A percentile compares a stretch with the other conserved stretches of the same genome.
phyloP scores from a whole-genome alignment of 2,888 invertebrate species.

The Dexiosoma caninum region DNA sequence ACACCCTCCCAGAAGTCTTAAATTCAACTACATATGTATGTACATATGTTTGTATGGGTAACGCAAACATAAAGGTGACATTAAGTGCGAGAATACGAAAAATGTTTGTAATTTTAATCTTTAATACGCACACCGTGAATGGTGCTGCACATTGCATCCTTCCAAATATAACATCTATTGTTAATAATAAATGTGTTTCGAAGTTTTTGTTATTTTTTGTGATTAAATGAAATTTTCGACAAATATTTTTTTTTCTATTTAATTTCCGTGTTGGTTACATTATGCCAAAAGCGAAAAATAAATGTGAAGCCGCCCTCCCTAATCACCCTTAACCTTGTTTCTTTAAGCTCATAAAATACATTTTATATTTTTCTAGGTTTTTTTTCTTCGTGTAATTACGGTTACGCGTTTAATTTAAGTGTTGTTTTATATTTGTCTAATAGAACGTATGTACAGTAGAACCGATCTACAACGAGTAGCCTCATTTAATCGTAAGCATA shows the following conservation, averaged over 20 bases:
- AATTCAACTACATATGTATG: neutral
- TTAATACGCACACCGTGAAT: slow-evolving; percentile 12
- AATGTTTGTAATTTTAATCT: slow-evolving; percentile 33
- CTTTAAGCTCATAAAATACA: slow-evolving; percentile 12
- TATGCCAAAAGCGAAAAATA: slow-evolving; percentile 9
- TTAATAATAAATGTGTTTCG: slow-evolving; percentile 22
- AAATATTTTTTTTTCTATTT: slow-evolving; percentile 1
- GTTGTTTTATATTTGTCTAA: slow-evolving; percentile 26
- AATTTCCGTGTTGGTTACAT: slow-evolving; percentile 9
- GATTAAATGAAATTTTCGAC: slow-evolving; percentile 50
- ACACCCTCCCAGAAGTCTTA: slow-evolving; percentile 37
- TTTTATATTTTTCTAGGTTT: slow-evolving; percentile 33
- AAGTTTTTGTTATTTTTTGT: slow-evolving; percentile 36
- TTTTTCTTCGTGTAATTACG: slow-evolving; percentile 44
- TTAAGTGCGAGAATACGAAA: too few relatives aligned
- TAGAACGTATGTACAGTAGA: slow-evolving; percentile 2
- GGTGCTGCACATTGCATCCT: slow-evolving; percentile 8
- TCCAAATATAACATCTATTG: slow-evolving; percentile 30
- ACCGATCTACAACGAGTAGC: neutral
- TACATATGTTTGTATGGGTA: neutral
- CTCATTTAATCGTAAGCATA: too few relatives aligned
- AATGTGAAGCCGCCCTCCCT: neutral
- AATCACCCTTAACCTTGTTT: neutral
- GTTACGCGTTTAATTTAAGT: slow-evolving; percentile 48
- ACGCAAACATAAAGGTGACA: too few relatives aligned